Percentiles rank a stretch among this genome's conserved stretches.
Conservation (phyloP, 1,140 invertebrate species). For the Anastrepha ludens region DNA sequence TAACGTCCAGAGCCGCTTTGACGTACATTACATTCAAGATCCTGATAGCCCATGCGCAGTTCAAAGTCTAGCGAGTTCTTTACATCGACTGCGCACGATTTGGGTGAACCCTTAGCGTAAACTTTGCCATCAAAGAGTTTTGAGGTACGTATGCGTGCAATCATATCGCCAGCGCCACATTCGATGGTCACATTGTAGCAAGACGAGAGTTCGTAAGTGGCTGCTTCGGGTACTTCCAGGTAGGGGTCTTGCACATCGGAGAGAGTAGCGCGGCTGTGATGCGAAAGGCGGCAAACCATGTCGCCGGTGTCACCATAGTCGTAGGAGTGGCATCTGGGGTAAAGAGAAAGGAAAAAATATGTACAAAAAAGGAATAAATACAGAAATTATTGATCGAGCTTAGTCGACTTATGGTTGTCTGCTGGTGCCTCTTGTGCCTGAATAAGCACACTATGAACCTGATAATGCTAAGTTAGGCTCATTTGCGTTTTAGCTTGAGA, state of each 20-base stretch:
- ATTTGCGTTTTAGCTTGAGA: no score
- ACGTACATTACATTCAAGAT: slow-evolving; percentile 91
- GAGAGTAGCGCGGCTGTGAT: slow-evolving; percentile 91
- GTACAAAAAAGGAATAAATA: not conserved
- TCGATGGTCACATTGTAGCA: slow-evolving; percentile 97
- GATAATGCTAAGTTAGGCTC: no score
- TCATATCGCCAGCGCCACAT: slow-evolving; percentile 93
- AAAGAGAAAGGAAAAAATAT: no score
- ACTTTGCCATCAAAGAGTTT: slow-evolving; percentile 96
- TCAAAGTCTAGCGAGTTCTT: slow-evolving; percentile 90
- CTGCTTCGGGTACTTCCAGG: slow-evolving; percentile 89
- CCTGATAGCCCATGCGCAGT: slow-evolving; percentile 91
- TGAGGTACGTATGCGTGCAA: slow-evolving; percentile 91
- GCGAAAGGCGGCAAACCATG: slow-evolving; percentile 92
- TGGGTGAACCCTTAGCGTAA: slow-evolving; percentile 93
- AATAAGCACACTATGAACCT: no score
- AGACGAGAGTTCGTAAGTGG: slow-evolving; percentile 93
- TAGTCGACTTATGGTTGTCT: no score
- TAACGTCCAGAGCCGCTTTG: slow-evolving; percentile 90
- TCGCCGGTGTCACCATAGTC: slow-evolving; percentile 95
- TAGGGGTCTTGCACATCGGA: slow-evolving; percentile 93
- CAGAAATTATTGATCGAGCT: not conserved
- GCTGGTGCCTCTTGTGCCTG: no score
- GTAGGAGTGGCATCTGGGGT: slow-evolving; percentile 88
- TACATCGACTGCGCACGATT: slow-evolving; percentile 92